Percentiles rank a stretch among this genome's conserved stretches.
These are phyloP conservation scores for Chaetops frenatus DNA, from an alignment of 2,113 vertebrate genomes.

Conservation along the genomic window DNA sequence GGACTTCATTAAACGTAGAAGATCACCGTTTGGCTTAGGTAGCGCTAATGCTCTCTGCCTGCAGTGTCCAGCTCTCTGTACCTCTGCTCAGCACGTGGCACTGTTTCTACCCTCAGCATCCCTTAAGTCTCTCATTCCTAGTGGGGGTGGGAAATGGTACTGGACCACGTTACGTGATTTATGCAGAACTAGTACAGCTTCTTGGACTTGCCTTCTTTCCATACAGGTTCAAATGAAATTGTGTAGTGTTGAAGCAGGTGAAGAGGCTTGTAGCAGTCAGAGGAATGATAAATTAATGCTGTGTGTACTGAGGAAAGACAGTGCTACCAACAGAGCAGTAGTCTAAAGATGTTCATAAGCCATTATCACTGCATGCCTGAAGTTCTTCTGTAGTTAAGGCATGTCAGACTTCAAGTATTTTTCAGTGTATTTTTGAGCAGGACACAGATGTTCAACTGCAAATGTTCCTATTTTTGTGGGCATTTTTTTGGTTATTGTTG, in stretches of 20 bases:
- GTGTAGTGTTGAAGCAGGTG: background rate
- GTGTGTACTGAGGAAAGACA: background rate
- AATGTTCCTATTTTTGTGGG: background rate
- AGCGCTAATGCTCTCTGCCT: background rate
- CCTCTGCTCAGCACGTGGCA: background rate
- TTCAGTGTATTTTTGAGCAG: background rate
- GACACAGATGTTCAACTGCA: background rate
- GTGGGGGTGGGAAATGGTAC: background rate
- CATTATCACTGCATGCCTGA: background rate
- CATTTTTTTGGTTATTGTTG: too few species aligned
- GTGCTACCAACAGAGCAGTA: background rate
- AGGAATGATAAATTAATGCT: background rate
- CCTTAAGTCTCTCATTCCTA: background rate
- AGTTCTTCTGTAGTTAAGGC: background rate
- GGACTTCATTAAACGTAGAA: background rate
- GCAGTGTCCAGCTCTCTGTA: background rate
- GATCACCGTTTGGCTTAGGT: fast-evolving
- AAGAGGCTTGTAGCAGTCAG: background rate
- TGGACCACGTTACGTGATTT: background rate
- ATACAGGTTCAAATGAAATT: background rate
- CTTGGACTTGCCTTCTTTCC: background rate
- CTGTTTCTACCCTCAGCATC: background rate
- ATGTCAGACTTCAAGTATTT: background rate
- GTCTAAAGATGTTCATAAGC: background rate
- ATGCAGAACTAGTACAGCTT: background rate